phyloP scores from a whole-genome alignment of 2,888 invertebrate genomes.

The Hyles lineata region DNA sequence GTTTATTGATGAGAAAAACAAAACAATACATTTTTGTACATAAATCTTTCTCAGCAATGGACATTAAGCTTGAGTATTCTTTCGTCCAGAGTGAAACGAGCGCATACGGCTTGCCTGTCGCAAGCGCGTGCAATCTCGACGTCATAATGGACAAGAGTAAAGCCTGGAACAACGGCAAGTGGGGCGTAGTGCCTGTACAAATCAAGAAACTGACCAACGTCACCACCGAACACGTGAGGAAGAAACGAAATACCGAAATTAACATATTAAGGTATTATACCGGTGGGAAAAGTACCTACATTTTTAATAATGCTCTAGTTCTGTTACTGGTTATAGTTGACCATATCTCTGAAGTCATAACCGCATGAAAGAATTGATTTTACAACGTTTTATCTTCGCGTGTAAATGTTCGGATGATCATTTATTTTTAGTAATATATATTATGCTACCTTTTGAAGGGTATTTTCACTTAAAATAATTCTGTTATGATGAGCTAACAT shows the following conservation, averaged over 20 bases:
- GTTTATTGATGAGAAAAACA: too few species aligned
- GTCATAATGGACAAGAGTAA: conserved; percentile 58
- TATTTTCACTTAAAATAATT: too few species aligned
- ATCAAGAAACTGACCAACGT: conserved; percentile 67
- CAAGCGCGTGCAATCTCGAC: conserved; percentile 70
- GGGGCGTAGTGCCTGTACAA: conserved; percentile 77
- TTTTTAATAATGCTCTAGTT: too few species aligned
- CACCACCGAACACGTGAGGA: conserved; percentile 66
- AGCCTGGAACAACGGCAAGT: conserved; percentile 69
- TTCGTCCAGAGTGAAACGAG: conserved; percentile 71
- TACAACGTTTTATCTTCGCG: too few species aligned
- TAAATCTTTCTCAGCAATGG: too few species aligned
- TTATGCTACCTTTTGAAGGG: too few species aligned
- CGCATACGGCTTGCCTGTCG: conserved; percentile 72
- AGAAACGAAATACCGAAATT: conserved; percentile 70
- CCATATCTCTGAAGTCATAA: too few species aligned
- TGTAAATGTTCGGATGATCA: too few species aligned
- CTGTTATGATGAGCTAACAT: not conserved
- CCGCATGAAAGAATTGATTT: too few species aligned
- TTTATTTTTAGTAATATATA: too few species aligned
- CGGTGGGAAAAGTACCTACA: not conserved
- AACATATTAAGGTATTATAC: conserved; percentile 71
- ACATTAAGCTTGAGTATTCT: not conserved
- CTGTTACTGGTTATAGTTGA: too few species aligned
- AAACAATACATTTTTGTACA: too few species aligned